Base-by-base conservation (phyloP, 2,888 invertebrate genomes). In the Lysandra coridon region DNA sequence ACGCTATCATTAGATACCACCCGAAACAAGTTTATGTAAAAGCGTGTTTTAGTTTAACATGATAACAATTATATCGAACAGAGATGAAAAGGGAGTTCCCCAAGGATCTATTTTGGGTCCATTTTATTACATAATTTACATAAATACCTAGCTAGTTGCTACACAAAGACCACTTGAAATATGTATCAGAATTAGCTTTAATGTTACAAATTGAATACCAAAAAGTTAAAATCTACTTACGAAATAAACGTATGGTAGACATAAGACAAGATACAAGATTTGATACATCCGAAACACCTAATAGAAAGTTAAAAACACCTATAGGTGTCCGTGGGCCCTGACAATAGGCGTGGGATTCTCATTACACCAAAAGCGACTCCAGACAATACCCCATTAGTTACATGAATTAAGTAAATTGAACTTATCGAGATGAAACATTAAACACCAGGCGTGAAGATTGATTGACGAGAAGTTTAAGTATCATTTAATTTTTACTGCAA, bases 291-390 rank as follows among this genome's bases (percentile, higher is more conserved):
- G 76, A 53, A 76, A 76, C 76, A 30, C 10, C 17, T 53, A 76
- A 76, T 76, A 76, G 76, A 76, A 76, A 76, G 76, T 53, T 53
- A 49, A 75, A 76, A 76, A 30, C 14, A 30, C 76, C 53, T 57
- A 64, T 64, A 76, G 60, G 49, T 49, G 77, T 76, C 75, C 30
- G 78, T 80, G 76, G 80, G 79, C 78, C 77, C 74, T 40, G 86
- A 91, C 91, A 91, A 91, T 91, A 84, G 90, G 80, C 85, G 90
- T 91, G 89, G 90, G 91, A 89, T 69, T 30, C 86, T 88, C 85
- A 83, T 82, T 85, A 83, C 82, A 79, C 81, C 81, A 81, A 80
- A 80, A 78, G 76, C 76, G 60, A 79, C 80, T 73, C 69, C 69
- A 69, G 33, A 84, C 84, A 84, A 83, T 84, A 73, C 80, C 62